These are phyloP conservation scores for Pyxicephalus adspersus DNA, from an alignment of 2,113 vertebrate species.

Conservation along the genomic window DNA sequence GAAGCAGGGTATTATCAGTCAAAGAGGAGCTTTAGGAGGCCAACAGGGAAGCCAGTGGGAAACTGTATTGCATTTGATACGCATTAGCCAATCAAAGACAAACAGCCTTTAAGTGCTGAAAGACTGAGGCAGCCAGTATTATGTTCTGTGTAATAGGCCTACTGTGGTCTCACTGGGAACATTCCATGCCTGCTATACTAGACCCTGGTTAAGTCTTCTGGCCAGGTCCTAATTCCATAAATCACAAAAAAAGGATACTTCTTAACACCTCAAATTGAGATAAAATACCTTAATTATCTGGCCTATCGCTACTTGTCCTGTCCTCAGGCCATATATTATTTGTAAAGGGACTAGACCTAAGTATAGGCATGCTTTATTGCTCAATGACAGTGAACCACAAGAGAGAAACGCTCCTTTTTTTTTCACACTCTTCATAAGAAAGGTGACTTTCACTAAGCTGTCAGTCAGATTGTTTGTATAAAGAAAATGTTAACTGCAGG, in stretches of 20 bases:
- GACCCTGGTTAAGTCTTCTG: slow-evolving; percentile 48
- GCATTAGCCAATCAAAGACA: slow-evolving; percentile 70
- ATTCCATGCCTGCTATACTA: slow-evolving; percentile 57
- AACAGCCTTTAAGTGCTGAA: slow-evolving; percentile 66
- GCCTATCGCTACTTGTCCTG: slow-evolving; percentile 73
- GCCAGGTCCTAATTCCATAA: slow-evolving; percentile 66
- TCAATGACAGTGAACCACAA: slow-evolving; percentile 59
- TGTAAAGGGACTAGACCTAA: slow-evolving; percentile 64
- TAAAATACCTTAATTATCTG: slow-evolving; percentile 78
- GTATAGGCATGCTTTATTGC: slow-evolving; percentile 66
- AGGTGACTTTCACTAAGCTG: slow-evolving; percentile 54
- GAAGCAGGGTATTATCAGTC: slow-evolving; percentile 67
- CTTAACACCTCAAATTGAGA: slow-evolving; percentile 85
- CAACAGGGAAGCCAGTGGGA: slow-evolving; percentile 67
- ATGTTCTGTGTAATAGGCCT: slow-evolving; percentile 46
- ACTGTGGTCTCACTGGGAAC: slow-evolving; percentile 61
- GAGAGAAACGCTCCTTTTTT: slow-evolving; percentile 36
- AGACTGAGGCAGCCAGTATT: slow-evolving; percentile 47
- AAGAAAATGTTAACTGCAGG: slow-evolving; percentile 46
- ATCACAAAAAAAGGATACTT: slow-evolving; percentile 79
- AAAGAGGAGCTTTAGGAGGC: slow-evolving; percentile 66
- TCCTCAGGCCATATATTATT: slow-evolving; percentile 66
- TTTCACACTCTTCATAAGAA: background rate
- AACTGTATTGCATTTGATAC: slow-evolving; percentile 72
- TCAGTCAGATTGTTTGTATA: slow-evolving; percentile 40